Evolutionary conservation across 1,140 invertebrate species (phyloP), one percentile per base, ranked within the genome.

Genomic region (Drosophila novamexicana): DNA sequence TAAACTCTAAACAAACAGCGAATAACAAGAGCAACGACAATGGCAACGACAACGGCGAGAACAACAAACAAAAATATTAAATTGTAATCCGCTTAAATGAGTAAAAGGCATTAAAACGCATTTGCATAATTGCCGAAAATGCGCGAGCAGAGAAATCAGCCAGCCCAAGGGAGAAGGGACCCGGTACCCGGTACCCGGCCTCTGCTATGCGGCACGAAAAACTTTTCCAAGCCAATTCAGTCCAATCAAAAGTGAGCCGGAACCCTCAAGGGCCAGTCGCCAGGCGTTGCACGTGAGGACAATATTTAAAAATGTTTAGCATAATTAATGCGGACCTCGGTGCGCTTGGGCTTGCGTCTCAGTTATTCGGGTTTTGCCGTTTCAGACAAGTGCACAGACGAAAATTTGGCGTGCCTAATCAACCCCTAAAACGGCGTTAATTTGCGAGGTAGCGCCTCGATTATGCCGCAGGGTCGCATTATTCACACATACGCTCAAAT

Each of bases 231-330:
- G 10, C 22, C 4, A 12, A n/a, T 32, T 10, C 12, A 32, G 59
- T 81, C 84, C 84, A 88, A 88, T 88, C 84, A 88, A 88, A 88
- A 78, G 67, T 59, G 70, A 80, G 65, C 70, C 77, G 53, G 56
- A 66, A 76, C 54, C 83, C 84, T 80, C 79, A 63, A 83, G 83
- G 79, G 83, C 59, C 75, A 10, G 18, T 50, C 42, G 50, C 45
- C 49, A 32, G 16, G 63, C 69, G 59, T 74, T 81, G 86, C 86
- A 91, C 89, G 89, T 91, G 90, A 91, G 90, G 90, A 91, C 90
- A 91, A 91, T 91, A 91, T 91, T 91, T 90, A 91, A 91, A 90
- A 91, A 86, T 91, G 84, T 91, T 91, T 91, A 90, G 85, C 90
- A 91, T 91, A 91, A 91, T 91, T 91, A 91, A 90, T 90, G 72